A percentile compares a stretch with the other conserved stretches of the same genome.
These are phyloP conservation scores for Chrysoperla carnea DNA, from an alignment of 1,140 invertebrate genomes.

Conservation along the genomic window DNA sequence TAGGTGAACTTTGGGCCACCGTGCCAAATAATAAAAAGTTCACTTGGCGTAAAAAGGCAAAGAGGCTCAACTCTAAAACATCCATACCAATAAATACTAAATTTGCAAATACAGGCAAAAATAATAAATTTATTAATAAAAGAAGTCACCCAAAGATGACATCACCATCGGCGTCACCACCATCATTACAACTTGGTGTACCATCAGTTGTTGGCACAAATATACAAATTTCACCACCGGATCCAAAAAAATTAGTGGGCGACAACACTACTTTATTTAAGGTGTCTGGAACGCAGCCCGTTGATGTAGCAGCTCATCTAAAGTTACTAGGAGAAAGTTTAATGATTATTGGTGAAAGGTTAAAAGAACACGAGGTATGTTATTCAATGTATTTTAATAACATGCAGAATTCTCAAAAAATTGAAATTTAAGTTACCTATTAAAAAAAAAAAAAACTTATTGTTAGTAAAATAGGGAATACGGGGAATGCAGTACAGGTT, in stretches of 20 bases:
- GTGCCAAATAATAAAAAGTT: slow-evolving; percentile 21
- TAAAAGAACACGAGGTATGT: slow-evolving; percentile 76
- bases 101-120: slow-evolving; percentile 3
- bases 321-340: slow-evolving; percentile 85
- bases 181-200: slow-evolving; percentile 25
- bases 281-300: slow-evolving; percentile 60
- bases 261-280: slow-evolving; percentile 32
- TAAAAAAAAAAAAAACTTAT: too few relatives aligned
- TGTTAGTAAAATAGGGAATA: too few relatives aligned
- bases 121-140: slow-evolving; percentile 27
- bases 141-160: slow-evolving; percentile 18
- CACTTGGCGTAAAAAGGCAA: slow-evolving; percentile 35
- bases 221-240: slow-evolving; percentile 26
- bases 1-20: slow-evolving; percentile 69
- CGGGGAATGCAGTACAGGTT: too few relatives aligned
- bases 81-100: background rate
- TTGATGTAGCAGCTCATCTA: slow-evolving; percentile 85
- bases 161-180: slow-evolving; percentile 18
- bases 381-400: too few relatives aligned
- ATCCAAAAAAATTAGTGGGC: slow-evolving; percentile 17
- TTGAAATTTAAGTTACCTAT: too few relatives aligned
- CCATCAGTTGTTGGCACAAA: slow-evolving; percentile 24
- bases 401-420: too few relatives aligned
- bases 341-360: slow-evolving; percentile 76
- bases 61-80: slow-evolving; percentile 23